Percentiles rank a stretch among this genome's conserved stretches.
phyloP scores from a whole-genome alignment of 1,140 invertebrate genomes.

The Drosophila auraria region DNA sequence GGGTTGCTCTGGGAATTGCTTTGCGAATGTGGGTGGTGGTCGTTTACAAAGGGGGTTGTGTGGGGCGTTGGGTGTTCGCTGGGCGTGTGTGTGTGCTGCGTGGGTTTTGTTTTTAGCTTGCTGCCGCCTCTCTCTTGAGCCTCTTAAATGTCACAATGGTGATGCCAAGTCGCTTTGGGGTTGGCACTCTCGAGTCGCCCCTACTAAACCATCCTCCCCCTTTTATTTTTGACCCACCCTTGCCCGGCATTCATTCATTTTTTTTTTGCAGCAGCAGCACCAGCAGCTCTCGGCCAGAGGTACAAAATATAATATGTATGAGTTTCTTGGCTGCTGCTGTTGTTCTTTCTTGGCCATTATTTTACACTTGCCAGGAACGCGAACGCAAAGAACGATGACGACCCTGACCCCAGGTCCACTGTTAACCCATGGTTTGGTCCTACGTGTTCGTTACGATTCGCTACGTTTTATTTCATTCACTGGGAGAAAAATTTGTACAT shows the following conservation, averaged over 20 bases:
- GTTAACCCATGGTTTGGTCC: slow-evolving; percentile 27
- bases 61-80: not conserved
- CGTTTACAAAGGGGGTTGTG: slow-evolving; percentile 5
- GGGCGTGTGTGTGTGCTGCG: slow-evolving; percentile 26
- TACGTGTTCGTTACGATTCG: slow-evolving; percentile 20
- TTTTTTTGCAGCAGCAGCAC: not conserved
- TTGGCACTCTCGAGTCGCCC: slow-evolving; percentile 55
- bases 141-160: slow-evolving; percentile 81
- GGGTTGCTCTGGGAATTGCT: slow-evolving; percentile 66
- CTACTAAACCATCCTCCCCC: not conserved
- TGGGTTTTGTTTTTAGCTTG: slow-evolving; percentile 76
- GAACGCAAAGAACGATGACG: slow-evolving; percentile 52
- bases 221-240: slow-evolving; percentile 5
- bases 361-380: slow-evolving; percentile 62
- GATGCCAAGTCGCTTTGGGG: slow-evolving; percentile 65
- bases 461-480: slow-evolving; percentile 37
- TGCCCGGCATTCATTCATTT: slow-evolving; percentile 25
- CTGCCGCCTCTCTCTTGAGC: slow-evolving; percentile 67
- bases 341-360: slow-evolving; percentile 65
- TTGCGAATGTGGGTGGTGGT: slow-evolving; percentile 31
- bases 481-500: not conserved
- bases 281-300: slow-evolving; percentile 31
- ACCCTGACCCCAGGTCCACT: slow-evolving; percentile 68
- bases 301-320: slow-evolving; percentile 67
- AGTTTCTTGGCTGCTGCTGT: slow-evolving; percentile 45